Base-by-base conservation (phyloP, 2,888 invertebrate genomes). In the Baronia brevicornis region DNA sequence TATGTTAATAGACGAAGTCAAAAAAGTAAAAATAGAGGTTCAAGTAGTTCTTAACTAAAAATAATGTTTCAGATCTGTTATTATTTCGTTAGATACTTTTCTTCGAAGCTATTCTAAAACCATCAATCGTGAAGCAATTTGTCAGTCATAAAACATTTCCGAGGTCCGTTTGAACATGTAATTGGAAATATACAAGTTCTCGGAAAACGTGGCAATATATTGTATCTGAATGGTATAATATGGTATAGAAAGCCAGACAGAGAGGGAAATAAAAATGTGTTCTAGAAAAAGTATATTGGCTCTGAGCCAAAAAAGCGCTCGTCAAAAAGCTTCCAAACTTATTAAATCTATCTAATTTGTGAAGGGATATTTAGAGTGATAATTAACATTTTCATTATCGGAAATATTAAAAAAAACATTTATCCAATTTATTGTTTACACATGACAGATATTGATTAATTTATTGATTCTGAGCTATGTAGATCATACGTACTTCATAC, bases 361-460 rank as follows among this genome's bases (percentile, higher is more conserved):
- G 60, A 62, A 68, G 58, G 66, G 71, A 70, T 70, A 72, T 67
- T 68, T 49, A 61, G 60, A 56, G 50, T 47, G 60, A 65, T 68
- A 72, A 79, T 77, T 70, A 72, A 70, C 64, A 61, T 68, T 70
- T 75, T 66, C 68, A 71, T 74, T 75, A 69, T 64, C 74, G 58
- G 51, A 66, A 60, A 63, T 59, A 72, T 73, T 70, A 67, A 58
- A 51, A 51, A 53, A 17, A 53, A 60, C 44, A 58, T 50, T 21
- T 18, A 65, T 63, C 60, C 62, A 66, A 55, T 62, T 52, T 48
- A 53, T 51, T 41, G 45, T 38, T 45, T 47, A 49, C 43, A 34
- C n/a, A 40, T 41, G 43, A 44, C 39, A 45, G 41, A 51, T 58
- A 63, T 51, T 50, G 41, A 50, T 39, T 46, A 44, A 51, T 49